phyloP scores from a whole-genome alignment of 2,888 invertebrate genomes.

The Eutolmus rufibarbis region DNA sequence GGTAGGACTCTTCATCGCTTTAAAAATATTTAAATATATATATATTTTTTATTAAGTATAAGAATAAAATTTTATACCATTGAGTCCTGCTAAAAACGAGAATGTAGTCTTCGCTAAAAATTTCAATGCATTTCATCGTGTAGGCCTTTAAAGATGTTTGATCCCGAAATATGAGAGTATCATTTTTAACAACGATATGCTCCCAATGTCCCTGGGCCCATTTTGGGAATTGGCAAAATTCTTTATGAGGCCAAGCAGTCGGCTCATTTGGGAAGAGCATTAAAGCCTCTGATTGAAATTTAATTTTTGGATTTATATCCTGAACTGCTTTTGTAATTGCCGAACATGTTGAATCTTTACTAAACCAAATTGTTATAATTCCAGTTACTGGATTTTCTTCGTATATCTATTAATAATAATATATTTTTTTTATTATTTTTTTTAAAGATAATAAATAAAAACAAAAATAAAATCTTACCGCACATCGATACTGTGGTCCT shows the following conservation, averaged over 20 bases:
- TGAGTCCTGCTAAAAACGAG: conserved; percentile 66
- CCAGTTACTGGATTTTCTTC: conserved; percentile 64
- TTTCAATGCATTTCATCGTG: conserved; percentile 63
- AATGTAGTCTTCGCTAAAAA: conserved; percentile 59
- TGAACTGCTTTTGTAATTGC: conserved; percentile 15
- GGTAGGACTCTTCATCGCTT: conserved; percentile 49
- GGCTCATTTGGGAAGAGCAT: conserved; percentile 62
- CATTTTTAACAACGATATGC: conserved; percentile 64
- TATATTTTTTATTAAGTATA: neutral
- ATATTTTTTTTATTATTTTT: neutral
- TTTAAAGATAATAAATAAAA: neutral
- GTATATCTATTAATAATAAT: conserved; percentile 62
- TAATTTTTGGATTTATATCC: conserved; percentile 55
- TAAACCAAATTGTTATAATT: conserved; percentile 67
- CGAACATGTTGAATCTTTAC: conserved; percentile 70
- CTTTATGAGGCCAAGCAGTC: conserved; percentile 59
- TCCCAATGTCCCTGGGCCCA: conserved; percentile 73
- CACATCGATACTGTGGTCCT: conserved; percentile 68
- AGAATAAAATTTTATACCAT: conserved; percentile 51
- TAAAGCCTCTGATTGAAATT: conserved; percentile 67
- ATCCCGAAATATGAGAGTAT: conserved; percentile 65
- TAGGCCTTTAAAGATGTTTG: conserved; percentile 65
- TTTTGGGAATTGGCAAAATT: conserved; percentile 65
- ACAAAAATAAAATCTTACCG: conserved; percentile 58
- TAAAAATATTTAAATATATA: neutral